Conservation (phyloP, 2,888 invertebrate species). For the Harpalus rubripes region DNA sequence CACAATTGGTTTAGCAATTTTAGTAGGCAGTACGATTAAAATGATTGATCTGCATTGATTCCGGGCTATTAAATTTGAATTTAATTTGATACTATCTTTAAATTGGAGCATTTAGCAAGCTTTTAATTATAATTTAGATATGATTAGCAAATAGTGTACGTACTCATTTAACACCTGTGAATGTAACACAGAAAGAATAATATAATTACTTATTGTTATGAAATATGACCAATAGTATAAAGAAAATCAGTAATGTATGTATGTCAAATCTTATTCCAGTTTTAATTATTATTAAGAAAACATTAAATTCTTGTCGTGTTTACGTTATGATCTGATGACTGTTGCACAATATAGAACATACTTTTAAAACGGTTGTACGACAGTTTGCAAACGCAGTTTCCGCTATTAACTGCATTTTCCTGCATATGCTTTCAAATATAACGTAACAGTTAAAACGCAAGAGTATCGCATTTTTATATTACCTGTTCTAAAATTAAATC, state of each 20-base stretch:
- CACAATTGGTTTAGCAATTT: constrained; percentile 30
- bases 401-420: background rate
- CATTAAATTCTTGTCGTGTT: background rate
- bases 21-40: constrained; percentile 18
- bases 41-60: constrained; percentile 40
- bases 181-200: constrained; percentile 4
- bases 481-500: too few relatives aligned
- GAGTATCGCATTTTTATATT: too few relatives aligned
- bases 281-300: background rate
- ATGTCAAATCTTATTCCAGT: background rate
- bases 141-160: constrained; percentile 9
- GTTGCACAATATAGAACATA: background rate
- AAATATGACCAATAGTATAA: background rate
- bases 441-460: background rate
- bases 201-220: constrained; percentile 2
- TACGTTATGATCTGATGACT: background rate
- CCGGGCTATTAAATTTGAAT: constrained; percentile 27
- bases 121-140: constrained; percentile 33
- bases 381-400: background rate
- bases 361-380: background rate
- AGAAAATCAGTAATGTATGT: background rate
- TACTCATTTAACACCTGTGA: constrained; percentile 16
- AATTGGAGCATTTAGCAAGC: constrained; percentile 6
- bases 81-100: constrained; percentile 15
- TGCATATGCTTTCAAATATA: background rate